Percentiles rank a stretch among this genome's conserved stretches.
Conservation (phyloP, 2,888 invertebrate genomes). For the Horisme vitalbata region DNA sequence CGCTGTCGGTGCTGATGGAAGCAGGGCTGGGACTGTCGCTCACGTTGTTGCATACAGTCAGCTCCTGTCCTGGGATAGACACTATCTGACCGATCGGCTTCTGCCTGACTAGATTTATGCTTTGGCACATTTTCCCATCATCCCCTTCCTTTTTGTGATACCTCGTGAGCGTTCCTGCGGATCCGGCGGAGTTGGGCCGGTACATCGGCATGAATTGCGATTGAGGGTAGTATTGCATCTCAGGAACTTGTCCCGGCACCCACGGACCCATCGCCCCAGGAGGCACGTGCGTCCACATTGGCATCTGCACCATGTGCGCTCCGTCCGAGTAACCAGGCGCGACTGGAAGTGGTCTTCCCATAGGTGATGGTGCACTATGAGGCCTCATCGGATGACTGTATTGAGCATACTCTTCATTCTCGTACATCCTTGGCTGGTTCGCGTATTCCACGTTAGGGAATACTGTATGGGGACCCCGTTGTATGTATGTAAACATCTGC, state of each 20-base stretch:
- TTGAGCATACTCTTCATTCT: conserved; percentile 66
- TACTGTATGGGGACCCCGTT: conserved; percentile 71
- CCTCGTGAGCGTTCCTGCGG: conserved; percentile 73
- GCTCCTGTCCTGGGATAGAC: conserved; percentile 69
- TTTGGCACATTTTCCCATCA: conserved; percentile 76
- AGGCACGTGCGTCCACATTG: conserved; percentile 71
- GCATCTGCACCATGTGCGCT: conserved; percentile 68
- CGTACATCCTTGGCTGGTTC: conserved; percentile 58
- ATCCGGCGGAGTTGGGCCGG: conserved; percentile 72
- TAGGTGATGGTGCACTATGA: conserved; percentile 68
- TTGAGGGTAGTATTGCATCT: conserved; percentile 75
- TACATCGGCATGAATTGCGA: conserved; percentile 74
- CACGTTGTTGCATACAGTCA: conserved; percentile 71
- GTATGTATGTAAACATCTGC: conserved; percentile 73
- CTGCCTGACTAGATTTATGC: conserved; percentile 78
- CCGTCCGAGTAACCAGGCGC: conserved; percentile 62
- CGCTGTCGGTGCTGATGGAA: conserved; percentile 72
- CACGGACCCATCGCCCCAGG: conserved; percentile 67
- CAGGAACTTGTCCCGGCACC: conserved; percentile 64
- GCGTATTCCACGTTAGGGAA: conserved; percentile 67
- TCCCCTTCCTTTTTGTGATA: conserved; percentile 67
- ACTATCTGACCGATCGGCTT: conserved; percentile 79
- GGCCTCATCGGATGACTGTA: conserved; percentile 67
- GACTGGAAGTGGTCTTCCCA: conserved; percentile 62
- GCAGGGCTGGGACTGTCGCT: conserved; percentile 75